Conservation (phyloP, 2,888 invertebrate species). For the Doris montereyensis region DNA sequence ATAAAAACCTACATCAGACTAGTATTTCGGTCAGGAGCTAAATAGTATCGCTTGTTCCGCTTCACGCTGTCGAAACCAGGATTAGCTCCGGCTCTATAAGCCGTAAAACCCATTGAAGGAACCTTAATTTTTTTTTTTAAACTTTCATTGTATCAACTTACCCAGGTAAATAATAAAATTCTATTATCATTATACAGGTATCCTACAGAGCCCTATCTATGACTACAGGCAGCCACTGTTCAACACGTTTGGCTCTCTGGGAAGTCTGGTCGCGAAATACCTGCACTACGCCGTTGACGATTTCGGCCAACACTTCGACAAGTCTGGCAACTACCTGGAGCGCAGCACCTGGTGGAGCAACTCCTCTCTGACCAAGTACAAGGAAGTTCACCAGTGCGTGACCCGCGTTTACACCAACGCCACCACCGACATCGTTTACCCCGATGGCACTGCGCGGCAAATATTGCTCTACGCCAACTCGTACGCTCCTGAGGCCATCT, state of each 20-base stretch:
- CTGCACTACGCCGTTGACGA: conserved; percentile 60
- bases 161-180: background rate
- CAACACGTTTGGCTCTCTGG: conserved; percentile 66
- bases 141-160: background rate
- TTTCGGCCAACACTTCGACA: conserved; percentile 57
- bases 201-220: conserved; percentile 66
- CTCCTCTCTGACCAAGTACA: conserved; percentile 51
- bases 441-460: background rate
- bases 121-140: background rate
- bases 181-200: too few species aligned
- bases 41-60: background rate
- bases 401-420: conserved; percentile 51
- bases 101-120: too few species aligned
- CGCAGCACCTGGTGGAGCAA: conserved; percentile 62
- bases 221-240: conserved; percentile 58
- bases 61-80: too few species aligned
- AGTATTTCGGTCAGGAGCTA: too few species aligned
- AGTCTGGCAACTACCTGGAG: conserved; percentile 52
- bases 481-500: conserved; percentile 35
- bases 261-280: conserved; percentile 58
- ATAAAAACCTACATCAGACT: too few species aligned
- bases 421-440: background rate
- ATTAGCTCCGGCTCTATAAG: too few species aligned
- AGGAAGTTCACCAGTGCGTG: conserved; percentile 54
- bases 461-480: background rate